Evolutionary conservation across 2,888 invertebrate genomes (phyloP), one percentile per base, ranked within the genome.

Genomic region (Polymixis lichenea): DNA sequence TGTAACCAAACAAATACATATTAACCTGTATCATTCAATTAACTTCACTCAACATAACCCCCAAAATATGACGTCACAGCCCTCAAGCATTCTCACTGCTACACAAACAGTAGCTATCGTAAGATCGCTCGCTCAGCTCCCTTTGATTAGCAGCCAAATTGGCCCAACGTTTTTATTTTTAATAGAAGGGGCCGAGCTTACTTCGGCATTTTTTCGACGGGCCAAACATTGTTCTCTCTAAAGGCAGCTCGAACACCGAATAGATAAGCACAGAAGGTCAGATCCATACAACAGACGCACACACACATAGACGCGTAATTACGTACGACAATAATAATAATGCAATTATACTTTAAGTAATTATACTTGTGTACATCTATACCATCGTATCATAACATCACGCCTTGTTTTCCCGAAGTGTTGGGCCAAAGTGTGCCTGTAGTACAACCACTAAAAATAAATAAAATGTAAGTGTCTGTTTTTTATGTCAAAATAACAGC

Each of bases 161-260:
- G 89, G 89, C 85, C 82, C 85, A 80, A 87, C 90, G 87, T 89
- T 90, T 91, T 92, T 92, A 90, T 92, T 90, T 90, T 91, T 89
- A 88, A 91, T 90, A 89, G 90, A 89, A 88, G 82, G 87, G 82
- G 64, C 76, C 86, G 73, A 77, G 90, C 91, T 89, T 86, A 78
- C 84, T 80, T 77, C 83, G 77, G 87, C 88, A 86, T 81, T 87
- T 85, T 90, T 88, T 83, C 84, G 77, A 83, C 84, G 75, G 76
- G 73, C 73, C 84, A 85, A 89, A 89, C 85, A 89, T 80, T 81
- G 86, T 80, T 86, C 77, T 64, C 73, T 72, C 64, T 60, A 60
- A 71, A 82, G 73, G 75, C 68, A 51, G 56, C n/a, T 46, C 5
- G 7, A 46, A 46, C n/a, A 53, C 1, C 2, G 17, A 11, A 46